Evolutionary conservation across 2,797 vertebrate species (phyloP), one percentile per base, ranked within the genome.

Genomic region (Mormyrops boulengeri): DNA sequence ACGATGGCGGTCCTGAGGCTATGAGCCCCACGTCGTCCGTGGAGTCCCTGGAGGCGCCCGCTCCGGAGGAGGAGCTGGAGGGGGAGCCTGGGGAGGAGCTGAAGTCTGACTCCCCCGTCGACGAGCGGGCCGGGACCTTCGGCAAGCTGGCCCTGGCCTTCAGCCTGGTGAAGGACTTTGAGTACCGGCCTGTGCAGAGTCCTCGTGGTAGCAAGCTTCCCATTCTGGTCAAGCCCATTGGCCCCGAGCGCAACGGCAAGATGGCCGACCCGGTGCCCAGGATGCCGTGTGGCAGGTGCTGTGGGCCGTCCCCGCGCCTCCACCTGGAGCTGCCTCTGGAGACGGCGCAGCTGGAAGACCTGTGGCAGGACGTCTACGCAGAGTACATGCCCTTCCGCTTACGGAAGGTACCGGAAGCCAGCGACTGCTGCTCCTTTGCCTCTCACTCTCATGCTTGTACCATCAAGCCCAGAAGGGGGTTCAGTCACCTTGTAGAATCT

Each of bases 301-400:
- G 94, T 88, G 92, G 93, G 41, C 90, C 92, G 92, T 60, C 93
- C 93, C 90, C 94, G 73, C 92, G 94, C 91, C 92, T 92, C 30
- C 96, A 93, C 91, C 92, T 94, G 92, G 94, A 94, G 84, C 94
- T 96, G 89, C 93, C 96, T 91, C 91, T 93, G 89, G 97, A 97
- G 89, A 92, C 97, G 91, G 93, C 93, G 1, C 97, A 98, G 34
- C 94, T 98, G 89, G 96, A 97, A 92, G 96, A 97, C 91, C 94
- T 97, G 91, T 99, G 98, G 97, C 92, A 97, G 90, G 98, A 99
- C 90, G 95, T 98, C 19, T 97, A 94, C 91, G 94, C 97, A 82
- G 96, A 96, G 90, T 98, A 96, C 60, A 93, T 97, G 89, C 97
- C 97, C 0, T 95, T 97, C 50, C 93, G 93, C 88, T 93, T 96